Conservation (phyloP, 2,888 invertebrate species). For the Helobdella robusta region DNA sequence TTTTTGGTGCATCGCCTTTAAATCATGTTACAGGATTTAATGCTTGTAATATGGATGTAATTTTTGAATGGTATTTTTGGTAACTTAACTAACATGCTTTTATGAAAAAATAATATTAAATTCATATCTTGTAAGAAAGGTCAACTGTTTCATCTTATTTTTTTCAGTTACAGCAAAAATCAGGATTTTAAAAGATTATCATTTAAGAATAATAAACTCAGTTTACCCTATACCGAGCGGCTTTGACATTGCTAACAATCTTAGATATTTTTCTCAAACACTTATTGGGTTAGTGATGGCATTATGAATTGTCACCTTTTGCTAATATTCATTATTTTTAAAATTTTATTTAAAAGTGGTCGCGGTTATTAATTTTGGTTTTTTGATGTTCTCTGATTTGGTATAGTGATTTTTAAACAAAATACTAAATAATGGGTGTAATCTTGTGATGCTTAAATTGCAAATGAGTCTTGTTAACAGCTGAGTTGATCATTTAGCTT, state of each 20-base stretch:
- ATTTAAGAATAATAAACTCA: slow-evolving; percentile 80
- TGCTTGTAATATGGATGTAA: too few species aligned
- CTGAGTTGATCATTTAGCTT: too few species aligned
- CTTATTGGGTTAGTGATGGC: slow-evolving; percentile 68
- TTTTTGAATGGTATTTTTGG: too few species aligned
- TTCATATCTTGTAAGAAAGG: too few species aligned
- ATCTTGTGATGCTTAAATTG: too few species aligned
- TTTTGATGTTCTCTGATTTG: not conserved
- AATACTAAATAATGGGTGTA: too few species aligned
- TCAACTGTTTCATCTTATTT: not conserved
- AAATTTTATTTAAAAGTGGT: not conserved
- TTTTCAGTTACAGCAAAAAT: slow-evolving; percentile 86
- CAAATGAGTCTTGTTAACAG: too few species aligned
- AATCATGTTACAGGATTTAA: too few species aligned
- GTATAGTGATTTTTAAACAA: too few species aligned
- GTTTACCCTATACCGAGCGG: slow-evolving; percentile 85
- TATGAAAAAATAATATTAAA: too few species aligned
- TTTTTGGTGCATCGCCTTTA: too few species aligned
- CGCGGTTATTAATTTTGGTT: not conserved
- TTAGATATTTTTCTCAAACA: slow-evolving; percentile 95
- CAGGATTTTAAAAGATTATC: slow-evolving; percentile 89
- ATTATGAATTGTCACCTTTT: not conserved
- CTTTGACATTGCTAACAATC: slow-evolving; percentile 87
- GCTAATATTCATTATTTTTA: not conserved
- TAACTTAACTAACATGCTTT: too few species aligned